These are phyloP conservation scores for Spodoptera exigua DNA, from an alignment of 2,888 invertebrate species.

Conservation along the genomic window DNA sequence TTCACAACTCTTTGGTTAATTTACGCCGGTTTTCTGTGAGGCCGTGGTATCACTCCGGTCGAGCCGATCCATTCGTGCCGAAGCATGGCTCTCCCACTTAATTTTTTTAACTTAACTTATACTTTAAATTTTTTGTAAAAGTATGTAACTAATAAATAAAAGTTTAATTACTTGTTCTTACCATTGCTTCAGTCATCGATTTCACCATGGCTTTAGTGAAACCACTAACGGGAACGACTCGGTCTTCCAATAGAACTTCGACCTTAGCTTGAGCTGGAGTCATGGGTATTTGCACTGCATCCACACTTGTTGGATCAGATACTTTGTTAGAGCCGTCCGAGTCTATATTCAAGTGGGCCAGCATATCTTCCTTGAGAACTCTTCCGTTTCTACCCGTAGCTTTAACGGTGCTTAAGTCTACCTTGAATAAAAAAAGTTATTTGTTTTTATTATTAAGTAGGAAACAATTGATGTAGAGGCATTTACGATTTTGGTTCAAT, in stretches of 20 bases:
- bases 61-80: too few species aligned
- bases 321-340: constrained; percentile 87
- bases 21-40: too few species aligned
- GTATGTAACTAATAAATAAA: too few species aligned
- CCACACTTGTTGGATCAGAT: constrained; percentile 60
- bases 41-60: too few species aligned
- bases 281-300: constrained; percentile 66
- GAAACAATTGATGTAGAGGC: too few species aligned
- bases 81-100: too few species aligned
- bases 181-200: constrained; percentile 93
- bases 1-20: too few species aligned
- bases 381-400: constrained; percentile 96
- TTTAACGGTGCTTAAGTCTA: constrained; percentile 91
- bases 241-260: constrained; percentile 80
- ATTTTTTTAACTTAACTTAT: too few species aligned
- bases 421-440: constrained; percentile 75
- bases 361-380: constrained; percentile 98
- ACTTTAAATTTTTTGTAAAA: too few species aligned
- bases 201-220: constrained; percentile 98
- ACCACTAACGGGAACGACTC: constrained; percentile 92
- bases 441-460: too few species aligned
- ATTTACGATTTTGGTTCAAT: too few species aligned
- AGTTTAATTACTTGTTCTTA: constrained; percentile 21
- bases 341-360: constrained; percentile 90
- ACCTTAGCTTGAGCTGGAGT: constrained; percentile 66